A percentile compares a stretch with the other conserved stretches of the same genome.
Evolutionary conservation across 35 echinoderm and acorn worm genomes (phyloP).

Genomic region (Eucidaris tribuloides): DNA sequence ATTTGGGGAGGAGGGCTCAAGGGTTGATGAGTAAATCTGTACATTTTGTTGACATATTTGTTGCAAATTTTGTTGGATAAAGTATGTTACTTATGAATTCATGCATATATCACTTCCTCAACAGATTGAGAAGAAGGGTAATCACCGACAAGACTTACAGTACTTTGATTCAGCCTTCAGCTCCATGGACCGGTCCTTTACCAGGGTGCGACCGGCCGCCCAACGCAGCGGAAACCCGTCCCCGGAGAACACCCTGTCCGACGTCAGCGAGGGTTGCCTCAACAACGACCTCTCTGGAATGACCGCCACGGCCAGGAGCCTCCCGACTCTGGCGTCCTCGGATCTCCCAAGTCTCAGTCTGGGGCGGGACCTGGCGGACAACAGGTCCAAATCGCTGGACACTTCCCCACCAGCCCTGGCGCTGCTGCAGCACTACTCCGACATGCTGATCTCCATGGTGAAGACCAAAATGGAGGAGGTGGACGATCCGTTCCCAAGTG

Average conservation of each 20-base stretch:
- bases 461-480: conserved; percentile 37
- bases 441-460: conserved; percentile 29
- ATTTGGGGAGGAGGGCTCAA: too few species aligned
- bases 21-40: too few species aligned
- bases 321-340: neutral
- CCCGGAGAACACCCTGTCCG: conserved; percentile 36
- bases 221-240: neutral
- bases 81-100: neutral
- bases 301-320: neutral
- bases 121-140: conserved; percentile 11
- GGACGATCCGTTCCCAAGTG: neutral
- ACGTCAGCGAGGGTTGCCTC: conserved; percentile 28
- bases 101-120: neutral
- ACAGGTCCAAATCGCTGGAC: neutral
- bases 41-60: too few species aligned
- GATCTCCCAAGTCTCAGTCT: neutral
- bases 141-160: conserved; percentile 25
- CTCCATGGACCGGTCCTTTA: conserved; percentile 5
- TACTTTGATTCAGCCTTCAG: conserved; percentile 33
- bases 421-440: conserved; percentile 44
- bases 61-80: too few species aligned
- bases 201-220: neutral
- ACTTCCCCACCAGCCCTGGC: conserved; percentile 20
- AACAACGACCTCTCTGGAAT: neutral
- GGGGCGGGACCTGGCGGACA: neutral